A percentile compares a stretch with the other conserved stretches of the same genome.
Conservation (phyloP, 2,888 invertebrate species). For the Mesorhabditis belari region DNA sequence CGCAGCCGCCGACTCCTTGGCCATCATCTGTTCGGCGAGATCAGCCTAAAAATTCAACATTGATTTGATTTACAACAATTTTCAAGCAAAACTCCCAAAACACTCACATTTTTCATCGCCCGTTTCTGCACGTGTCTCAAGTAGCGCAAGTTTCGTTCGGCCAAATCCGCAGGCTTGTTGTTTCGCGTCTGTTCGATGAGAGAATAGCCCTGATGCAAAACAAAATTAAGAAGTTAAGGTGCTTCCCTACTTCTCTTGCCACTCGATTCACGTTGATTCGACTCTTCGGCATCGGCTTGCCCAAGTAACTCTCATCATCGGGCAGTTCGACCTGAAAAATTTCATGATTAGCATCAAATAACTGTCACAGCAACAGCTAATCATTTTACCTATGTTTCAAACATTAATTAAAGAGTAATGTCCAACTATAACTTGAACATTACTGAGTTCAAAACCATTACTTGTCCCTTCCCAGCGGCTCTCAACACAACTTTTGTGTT, state of each 20-base stretch:
- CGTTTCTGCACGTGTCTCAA: conserved; percentile 3
- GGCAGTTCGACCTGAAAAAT: too few relatives aligned
- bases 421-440: too few relatives aligned
- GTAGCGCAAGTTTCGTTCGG: conserved; percentile 18
- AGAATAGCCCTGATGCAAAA: conserved; percentile 22
- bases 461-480: conserved; percentile 17
- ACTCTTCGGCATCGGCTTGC: neutral
- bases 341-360: too few relatives aligned
- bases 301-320: neutral
- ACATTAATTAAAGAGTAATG: conserved; percentile 12
- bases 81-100: neutral
- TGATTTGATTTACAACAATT: too few relatives aligned
- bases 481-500: conserved; percentile 12
- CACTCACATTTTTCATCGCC: conserved; percentile 1
- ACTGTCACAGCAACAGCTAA: too few relatives aligned
- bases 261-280: neutral
- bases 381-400: conserved; percentile 14
- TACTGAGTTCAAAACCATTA: neutral
- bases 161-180: conserved; percentile 16
- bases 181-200: conserved; percentile 22
- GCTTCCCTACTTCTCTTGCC: too few relatives aligned
- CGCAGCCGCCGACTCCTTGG: neutral
- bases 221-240: too few relatives aligned
- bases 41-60: too few relatives aligned
- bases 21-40: neutral